phyloP scores from a whole-genome alignment of 2,797 vertebrate genomes.

The Megaceryle alcyon region DNA sequence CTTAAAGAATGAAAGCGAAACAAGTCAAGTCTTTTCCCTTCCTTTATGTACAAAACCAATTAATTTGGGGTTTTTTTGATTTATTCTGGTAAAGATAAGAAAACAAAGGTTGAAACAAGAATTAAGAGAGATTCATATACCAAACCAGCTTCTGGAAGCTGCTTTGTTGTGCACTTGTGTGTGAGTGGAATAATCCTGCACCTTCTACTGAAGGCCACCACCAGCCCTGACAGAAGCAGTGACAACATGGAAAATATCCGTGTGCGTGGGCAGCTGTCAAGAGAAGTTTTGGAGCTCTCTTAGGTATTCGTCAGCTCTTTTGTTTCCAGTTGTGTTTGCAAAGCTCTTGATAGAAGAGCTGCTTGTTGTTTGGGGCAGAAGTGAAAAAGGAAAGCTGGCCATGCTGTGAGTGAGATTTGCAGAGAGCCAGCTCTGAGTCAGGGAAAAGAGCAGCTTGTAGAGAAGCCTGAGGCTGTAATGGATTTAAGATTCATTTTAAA shows the following conservation, averaged over 20 bases:
- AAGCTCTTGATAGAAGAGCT: not conserved
- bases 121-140: not conserved
- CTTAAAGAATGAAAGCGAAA: not conserved
- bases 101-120: not conserved
- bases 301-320: not conserved
- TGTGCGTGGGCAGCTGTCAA: not conserved
- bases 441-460: conserved; percentile 11
- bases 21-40: not conserved
- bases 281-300: not conserved
- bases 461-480: not conserved
- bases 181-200: too few relatives aligned
- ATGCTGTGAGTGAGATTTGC: not conserved
- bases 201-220: not conserved
- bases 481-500: not conserved
- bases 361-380: not conserved
- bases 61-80: not conserved
- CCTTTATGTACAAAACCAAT: not conserved
- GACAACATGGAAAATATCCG: not conserved
- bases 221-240: not conserved
- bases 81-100: not conserved
- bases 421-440: conserved; percentile 20
- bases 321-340: not conserved
- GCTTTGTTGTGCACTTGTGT: not conserved
- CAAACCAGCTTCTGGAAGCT: not conserved
- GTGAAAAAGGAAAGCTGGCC: not conserved